Conservation (phyloP, 2,888 invertebrate genomes). For the Epinotia demarniana region DNA sequence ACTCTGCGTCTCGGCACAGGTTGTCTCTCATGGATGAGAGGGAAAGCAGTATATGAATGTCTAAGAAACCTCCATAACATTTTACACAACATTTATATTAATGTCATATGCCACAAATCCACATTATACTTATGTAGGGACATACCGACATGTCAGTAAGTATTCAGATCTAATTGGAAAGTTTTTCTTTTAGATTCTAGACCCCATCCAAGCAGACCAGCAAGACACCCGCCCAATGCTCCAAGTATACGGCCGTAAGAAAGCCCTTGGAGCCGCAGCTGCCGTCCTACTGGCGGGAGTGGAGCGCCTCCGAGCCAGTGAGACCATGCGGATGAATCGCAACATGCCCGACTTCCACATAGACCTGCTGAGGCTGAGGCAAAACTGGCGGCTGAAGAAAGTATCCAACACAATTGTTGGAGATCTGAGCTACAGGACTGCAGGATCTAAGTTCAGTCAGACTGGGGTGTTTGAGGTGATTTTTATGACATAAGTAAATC, state of each 20-base stretch:
- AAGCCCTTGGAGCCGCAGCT: slow-evolving; percentile 94
- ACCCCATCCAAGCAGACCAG: slow-evolving; percentile 94
- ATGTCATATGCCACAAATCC: too few relatives aligned
- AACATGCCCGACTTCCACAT: slow-evolving; percentile 96
- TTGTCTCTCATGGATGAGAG: too few relatives aligned
- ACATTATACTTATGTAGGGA: too few relatives aligned
- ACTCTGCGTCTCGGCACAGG: too few relatives aligned
- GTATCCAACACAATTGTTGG: slow-evolving; percentile 97
- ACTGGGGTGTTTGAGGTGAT: slow-evolving; percentile 96
- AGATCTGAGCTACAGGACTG: slow-evolving; percentile 97
- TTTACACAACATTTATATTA: too few relatives aligned
- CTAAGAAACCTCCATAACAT: too few relatives aligned
- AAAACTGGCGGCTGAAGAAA: slow-evolving; percentile 98
- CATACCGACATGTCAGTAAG: too few relatives aligned
- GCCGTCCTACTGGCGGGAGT: slow-evolving; percentile 93
- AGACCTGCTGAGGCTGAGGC: slow-evolving; percentile 93
- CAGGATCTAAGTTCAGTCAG: slow-evolving; percentile 97
- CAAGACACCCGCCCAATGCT: slow-evolving; percentile 94
- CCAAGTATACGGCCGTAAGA: slow-evolving; percentile 96
- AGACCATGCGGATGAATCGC: slow-evolving; percentile 89
- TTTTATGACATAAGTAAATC: background rate
- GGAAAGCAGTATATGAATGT: too few relatives aligned
- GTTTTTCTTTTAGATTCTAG: slow-evolving; percentile 82
- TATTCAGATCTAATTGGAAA: background rate
- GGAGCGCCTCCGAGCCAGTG: slow-evolving; percentile 93